Base-by-base conservation (phyloP, 2,888 invertebrate species). In the Drosophila cognata region DNA sequence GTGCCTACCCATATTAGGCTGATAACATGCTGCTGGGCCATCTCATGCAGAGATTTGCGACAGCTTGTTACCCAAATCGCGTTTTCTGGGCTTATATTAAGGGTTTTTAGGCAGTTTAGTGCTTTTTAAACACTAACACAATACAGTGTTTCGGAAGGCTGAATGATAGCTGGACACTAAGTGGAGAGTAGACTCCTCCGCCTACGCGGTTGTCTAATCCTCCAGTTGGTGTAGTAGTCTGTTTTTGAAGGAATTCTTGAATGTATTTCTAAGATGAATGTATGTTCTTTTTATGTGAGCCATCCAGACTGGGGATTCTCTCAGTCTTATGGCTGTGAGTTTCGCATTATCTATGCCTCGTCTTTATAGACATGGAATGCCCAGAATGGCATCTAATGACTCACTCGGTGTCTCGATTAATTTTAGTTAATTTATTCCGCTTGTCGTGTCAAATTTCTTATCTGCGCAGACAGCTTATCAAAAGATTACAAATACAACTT, bases 391-490 rank as follows among this genome's bases (percentile, higher is more conserved):
- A 41, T n/a, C n/a, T 41, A 41, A 10, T 41, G 41, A 10, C 10
- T 41, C 10, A 41, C 4, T 41, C 4, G 4, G n/a, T 41, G 41
- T 41, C 33, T 11, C 33, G 33, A 33, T 33, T 31, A 16, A 13
- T 29, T 52, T 38, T 10, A 28, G 13, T 8, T 8, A 43, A 10
- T 35, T 18, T 16, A 28, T 35, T 21, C 2, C 10, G 29, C 11
- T 70, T 48, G 58, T 56, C 21, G 36, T 29, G 48, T 46, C 16
- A 10, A 36, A 35, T 60, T 29, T 35, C 36, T 50, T 69, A 78
- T 74, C 74, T 31, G 38, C 31, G 33, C 35, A n/a, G 6, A 16
- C 43, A 55, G 29, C 43, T 16, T 18, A 53, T 43, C 18, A 53
- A 28, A 33, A 25, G 8, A 53, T 16, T 18, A 64, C 16, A 33